These are phyloP conservation scores for Homalodisca vitripennis DNA, from an alignment of 1,140 invertebrate genomes.

Conservation along the genomic window DNA sequence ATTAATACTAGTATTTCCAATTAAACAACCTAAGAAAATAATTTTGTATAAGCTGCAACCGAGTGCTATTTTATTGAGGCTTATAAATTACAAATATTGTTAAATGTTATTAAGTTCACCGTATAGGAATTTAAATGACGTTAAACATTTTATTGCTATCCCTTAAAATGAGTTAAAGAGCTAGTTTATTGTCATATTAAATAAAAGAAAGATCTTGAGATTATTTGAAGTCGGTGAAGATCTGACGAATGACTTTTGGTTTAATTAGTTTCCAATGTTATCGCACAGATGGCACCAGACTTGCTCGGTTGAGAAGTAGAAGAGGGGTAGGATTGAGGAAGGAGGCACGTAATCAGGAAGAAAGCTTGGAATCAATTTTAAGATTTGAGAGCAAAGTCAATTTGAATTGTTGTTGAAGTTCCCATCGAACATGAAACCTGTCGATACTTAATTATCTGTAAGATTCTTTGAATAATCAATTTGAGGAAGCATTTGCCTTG, in stretches of 20 bases:
- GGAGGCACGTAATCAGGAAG: not conserved
- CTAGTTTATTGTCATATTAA: not conserved
- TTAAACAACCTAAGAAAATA: too few relatives aligned
- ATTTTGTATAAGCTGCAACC: too few relatives aligned
- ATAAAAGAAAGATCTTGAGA: constrained; percentile 6
- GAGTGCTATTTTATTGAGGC: too few relatives aligned
- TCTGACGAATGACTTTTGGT: constrained; percentile 21
- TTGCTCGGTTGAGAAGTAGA: not conserved
- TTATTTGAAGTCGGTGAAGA: constrained; percentile 17
- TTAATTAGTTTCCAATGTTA: constrained; percentile 23
- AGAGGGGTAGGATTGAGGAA: not conserved
- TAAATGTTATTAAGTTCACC: too few relatives aligned
- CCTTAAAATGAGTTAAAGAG: not conserved
- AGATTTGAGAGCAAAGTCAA: constrained; percentile 15
- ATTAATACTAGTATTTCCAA: too few relatives aligned
- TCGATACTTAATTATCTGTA: constrained; percentile 16
- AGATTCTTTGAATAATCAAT: constrained; percentile 1
- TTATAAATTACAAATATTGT: too few relatives aligned
- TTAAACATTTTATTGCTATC: not conserved
- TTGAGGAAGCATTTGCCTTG: constrained; percentile 5
- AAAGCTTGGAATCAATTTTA: constrained; percentile 6
- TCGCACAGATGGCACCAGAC: constrained; percentile 8
- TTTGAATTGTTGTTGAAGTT: constrained; percentile 16
- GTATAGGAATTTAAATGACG: too few relatives aligned
- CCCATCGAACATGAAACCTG: not conserved